Evolutionary conservation across 92 coral and sea anemone species (phyloP), one percentile per base, ranked within the genome.

Genomic region (Epizoanthus stellaris): DNA sequence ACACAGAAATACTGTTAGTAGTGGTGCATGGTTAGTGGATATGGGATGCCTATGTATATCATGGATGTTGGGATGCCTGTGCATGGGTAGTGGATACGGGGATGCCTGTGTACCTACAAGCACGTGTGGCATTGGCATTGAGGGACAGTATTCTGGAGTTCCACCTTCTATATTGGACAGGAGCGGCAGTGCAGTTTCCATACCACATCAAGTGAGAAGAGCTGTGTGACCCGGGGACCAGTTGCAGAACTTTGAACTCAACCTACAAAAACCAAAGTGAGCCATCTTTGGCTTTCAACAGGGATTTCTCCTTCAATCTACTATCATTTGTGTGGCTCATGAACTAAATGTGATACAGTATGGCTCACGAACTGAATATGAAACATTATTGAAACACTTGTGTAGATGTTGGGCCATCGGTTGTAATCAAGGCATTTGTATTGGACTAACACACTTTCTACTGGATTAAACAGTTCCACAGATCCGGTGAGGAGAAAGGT

Each of bases 111-210:
- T 34, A 52, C 61, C 30, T 14, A 53, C 67, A 23, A 42, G 14
- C 56, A 53, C n/a, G 9, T 76, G n/a, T 45, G 21, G 43, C 69
- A 38, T n/a, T 60, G 69, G 70, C 42, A 63, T 39, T 59, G 57
- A 38, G 36, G 69, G 70, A 36, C 45, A 38, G n/a, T 76, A 58
- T 76, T 76, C 82, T 76, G 82, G 82, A 76, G 82, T 60, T 61
- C 70, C 42, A 13, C 70, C 4, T 59, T 76, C 82, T 76, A 54
- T 76, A 25, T 76, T 76, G 69, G 36, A 52, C 21, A 76, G 82
- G 82, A 76, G 3, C 62, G 36, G 69, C 20, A 9, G 56, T 52
- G 45, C 69, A 34, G 70, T 60, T 59, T 4, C 82, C 56, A 52
- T 1, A 52, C 56, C 56, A 76, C 36, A 53, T 17, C 70, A 76